These are phyloP conservation scores for Phymatocera aterrima DNA, from an alignment of 2,888 invertebrate genomes.

Conservation along the genomic window DNA sequence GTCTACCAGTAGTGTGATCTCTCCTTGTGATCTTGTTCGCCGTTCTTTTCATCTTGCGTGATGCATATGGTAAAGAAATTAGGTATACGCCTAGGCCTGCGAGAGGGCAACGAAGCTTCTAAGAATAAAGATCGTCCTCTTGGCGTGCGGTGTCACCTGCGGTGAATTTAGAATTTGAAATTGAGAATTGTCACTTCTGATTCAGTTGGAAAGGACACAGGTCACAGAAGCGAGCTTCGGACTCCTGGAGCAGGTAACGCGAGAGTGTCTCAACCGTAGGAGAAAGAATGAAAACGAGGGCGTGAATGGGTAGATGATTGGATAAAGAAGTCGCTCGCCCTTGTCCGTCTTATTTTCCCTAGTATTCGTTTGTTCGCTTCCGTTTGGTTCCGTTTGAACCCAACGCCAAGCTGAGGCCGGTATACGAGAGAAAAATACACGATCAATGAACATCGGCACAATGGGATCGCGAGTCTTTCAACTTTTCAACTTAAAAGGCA, in stretches of 20 bases:
- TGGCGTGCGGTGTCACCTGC: constrained; percentile 14
- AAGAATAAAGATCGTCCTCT: not conserved
- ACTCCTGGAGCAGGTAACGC: not conserved
- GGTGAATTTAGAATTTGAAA: not conserved
- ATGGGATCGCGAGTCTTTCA: constrained; percentile 23
- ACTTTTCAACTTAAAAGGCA: constrained; percentile 33
- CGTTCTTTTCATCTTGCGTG: not conserved
- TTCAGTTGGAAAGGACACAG: constrained; percentile 1
- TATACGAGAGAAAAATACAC: not conserved
- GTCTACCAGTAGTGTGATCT: not conserved
- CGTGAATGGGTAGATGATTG: constrained; percentile 71
- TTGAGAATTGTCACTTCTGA: constrained; percentile 6
- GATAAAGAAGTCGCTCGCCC: constrained; percentile 66
- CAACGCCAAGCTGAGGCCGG: too few species aligned
- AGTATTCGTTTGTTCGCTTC: constrained; percentile 37
- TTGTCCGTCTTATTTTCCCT: constrained; percentile 27
- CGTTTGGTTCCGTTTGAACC: not conserved
- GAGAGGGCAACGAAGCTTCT: not conserved
- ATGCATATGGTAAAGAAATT: not conserved
- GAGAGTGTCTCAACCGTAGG: not conserved
- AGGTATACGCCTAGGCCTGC: not conserved
- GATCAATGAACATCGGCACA: constrained; percentile 12
- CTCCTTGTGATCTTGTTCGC: not conserved
- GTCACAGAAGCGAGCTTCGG: not conserved
- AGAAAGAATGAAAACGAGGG: constrained; percentile 50